Conservation (phyloP, 2,797 vertebrate species). For the Chloroceryle amazona region DNA sequence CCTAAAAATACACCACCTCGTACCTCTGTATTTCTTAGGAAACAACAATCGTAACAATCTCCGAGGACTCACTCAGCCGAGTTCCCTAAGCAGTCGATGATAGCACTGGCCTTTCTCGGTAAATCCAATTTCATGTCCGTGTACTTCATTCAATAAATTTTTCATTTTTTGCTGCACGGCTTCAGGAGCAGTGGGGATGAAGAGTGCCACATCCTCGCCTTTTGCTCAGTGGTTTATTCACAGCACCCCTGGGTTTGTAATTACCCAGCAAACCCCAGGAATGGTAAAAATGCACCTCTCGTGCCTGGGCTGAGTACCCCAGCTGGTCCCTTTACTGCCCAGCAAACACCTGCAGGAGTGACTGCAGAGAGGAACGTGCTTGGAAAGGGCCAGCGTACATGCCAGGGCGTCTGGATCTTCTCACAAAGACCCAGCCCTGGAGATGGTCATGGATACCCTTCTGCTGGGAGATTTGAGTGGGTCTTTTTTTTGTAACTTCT, state of each 20-base stretch:
- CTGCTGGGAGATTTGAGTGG: not conserved
- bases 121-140: not conserved
- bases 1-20: accelerated
- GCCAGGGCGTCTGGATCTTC: accelerated
- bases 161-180: not conserved
- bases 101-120: not conserved
- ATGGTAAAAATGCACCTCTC: not conserved
- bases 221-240: accelerated
- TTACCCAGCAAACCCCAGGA: not conserved
- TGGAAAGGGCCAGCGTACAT: not conserved
- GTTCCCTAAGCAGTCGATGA: not conserved
- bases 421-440: accelerated
- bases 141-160: not conserved
- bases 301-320: not conserved
- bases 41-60: accelerated
- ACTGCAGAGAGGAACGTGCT: accelerated
- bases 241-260: not conserved
- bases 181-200: not conserved
- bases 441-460: accelerated
- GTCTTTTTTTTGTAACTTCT: not conserved
- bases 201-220: accelerated
- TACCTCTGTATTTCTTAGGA: not conserved
- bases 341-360: not conserved
- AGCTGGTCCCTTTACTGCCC: not conserved
- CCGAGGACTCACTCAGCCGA: not conserved